Base-by-base conservation (phyloP, 2,888 invertebrate species). In the Diploptera punctata region DNA sequence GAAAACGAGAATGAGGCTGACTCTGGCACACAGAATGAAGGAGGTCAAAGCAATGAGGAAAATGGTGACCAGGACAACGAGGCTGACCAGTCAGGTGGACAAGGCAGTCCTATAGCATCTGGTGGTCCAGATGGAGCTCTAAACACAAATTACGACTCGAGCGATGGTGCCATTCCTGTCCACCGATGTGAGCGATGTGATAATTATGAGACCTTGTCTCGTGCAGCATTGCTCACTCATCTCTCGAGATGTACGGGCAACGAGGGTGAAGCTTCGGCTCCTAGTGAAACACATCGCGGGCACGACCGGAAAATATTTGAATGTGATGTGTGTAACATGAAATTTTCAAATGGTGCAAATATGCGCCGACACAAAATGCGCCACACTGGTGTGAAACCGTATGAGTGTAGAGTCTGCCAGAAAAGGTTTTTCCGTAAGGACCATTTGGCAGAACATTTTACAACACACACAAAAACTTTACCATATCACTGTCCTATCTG, bases 311-410 rank as follows among this genome's bases (percentile, higher is more conserved):
- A 96, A 83, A 90, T 96, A 81, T 97, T 96, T 81, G 95, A 95
- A 82, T 97, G 97, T 82, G 97, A 97, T 84, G 94, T 97, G 71
- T 97, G 97, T 84, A 94, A 95, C 82, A 96, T 97, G 96, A 95
- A 95, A 84, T 97, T 97, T 85, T 95, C 95, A 21, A 96, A 97
- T 82, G 96, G 96, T 78, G 97, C 97, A 62, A 97, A 97, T 82
- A 97, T 97, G 97, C 88, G 97, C 75, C 88, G 97, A 70, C 97
- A 97, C 83, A 94, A 96, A 83, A 95, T 96, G 94, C 87, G 96
- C 75, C 96, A 96, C 82, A 95, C 94, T 0, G 96, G 96, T 65
- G 94, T 95, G 2, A 95, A 96, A 80, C 96, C 96, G 0, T 96
- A 95, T 81, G 95, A 95, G 82, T 96, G 96, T 81, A 88, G 94